Evolutionary conservation across 1,140 invertebrate species (phyloP).

Genomic region (Pachypsylla venusta): DNA sequence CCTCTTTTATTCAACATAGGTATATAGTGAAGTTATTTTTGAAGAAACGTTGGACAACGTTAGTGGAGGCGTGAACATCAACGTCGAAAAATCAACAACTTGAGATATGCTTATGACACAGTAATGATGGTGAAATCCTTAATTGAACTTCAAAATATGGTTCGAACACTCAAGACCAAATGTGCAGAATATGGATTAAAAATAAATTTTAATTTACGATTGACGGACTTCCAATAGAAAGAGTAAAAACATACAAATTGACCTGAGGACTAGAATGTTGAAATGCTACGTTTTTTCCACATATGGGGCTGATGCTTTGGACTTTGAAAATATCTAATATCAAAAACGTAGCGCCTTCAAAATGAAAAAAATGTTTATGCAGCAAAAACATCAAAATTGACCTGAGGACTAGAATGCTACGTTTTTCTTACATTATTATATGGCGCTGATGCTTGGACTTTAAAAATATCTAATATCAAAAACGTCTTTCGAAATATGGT

Average conservation of each 20-base stretch:
- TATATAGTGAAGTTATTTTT: neutral
- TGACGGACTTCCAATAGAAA: neutral
- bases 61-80: slow-evolving; percentile 2
- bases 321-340: neutral
- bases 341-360: too few relatives aligned
- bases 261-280: neutral
- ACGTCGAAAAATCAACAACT: slow-evolving; percentile 1
- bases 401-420: too few relatives aligned
- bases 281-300: neutral
- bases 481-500: slow-evolving; percentile 11
- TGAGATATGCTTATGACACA: slow-evolving; percentile 10
- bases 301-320: neutral
- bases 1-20: slow-evolving; percentile 10
- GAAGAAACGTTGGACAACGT: neutral
- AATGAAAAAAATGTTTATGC: slow-evolving; percentile 2
- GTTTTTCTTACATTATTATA: neutral
- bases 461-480: neutral
- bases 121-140: neutral
- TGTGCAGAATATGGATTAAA: slow-evolving; percentile 4
- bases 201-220: slow-evolving; percentile 12
- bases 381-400: too few relatives aligned
- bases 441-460: slow-evolving; percentile 6
- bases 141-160: slow-evolving; percentile 6
- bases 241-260: neutral
- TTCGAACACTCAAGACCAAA: neutral